phyloP scores from a whole-genome alignment of 2,888 invertebrate genomes.

The Sesia apiformis region DNA sequence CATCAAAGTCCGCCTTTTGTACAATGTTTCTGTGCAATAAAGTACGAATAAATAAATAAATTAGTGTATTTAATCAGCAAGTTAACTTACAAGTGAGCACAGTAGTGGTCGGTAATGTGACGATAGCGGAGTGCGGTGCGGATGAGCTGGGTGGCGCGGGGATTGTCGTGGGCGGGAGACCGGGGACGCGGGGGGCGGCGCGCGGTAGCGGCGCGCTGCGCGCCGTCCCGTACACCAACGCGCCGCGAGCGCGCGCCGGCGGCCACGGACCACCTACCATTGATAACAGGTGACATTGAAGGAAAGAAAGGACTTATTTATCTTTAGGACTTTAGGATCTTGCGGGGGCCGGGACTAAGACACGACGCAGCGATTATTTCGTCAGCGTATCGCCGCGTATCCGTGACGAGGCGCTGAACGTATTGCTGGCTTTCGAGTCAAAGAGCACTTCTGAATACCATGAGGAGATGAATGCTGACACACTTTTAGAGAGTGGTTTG shows the following conservation, averaged over 20 bases:
- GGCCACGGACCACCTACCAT: not conserved
- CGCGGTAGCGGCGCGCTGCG: constrained; percentile 21
- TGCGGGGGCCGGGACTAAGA: no score
- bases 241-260: constrained; percentile 31
- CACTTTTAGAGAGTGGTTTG: no score
- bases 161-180: constrained; percentile 24
- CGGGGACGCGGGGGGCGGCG: constrained; percentile 13
- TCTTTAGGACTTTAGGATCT: no score
- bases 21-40: not conserved
- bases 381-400: no score
- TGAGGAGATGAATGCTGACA: no score
- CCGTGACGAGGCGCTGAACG: no score
- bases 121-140: constrained; percentile 40
- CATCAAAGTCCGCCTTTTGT: no score
- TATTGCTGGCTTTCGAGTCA: no score
- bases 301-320: no score
- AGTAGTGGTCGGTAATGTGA: constrained; percentile 40
- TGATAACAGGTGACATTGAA: no score
- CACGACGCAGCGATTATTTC: no score
- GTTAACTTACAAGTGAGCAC: constrained; percentile 49
- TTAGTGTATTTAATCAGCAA: not conserved
- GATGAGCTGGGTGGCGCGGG: constrained; percentile 5
- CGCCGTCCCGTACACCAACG: constrained; percentile 49
- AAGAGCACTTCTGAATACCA: no score
- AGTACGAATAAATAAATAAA: not conserved